Evolutionary conservation across 2,888 invertebrate genomes (phyloP), one percentile per base, ranked within the genome.

Genomic region (Orchestes rusci): DNA sequence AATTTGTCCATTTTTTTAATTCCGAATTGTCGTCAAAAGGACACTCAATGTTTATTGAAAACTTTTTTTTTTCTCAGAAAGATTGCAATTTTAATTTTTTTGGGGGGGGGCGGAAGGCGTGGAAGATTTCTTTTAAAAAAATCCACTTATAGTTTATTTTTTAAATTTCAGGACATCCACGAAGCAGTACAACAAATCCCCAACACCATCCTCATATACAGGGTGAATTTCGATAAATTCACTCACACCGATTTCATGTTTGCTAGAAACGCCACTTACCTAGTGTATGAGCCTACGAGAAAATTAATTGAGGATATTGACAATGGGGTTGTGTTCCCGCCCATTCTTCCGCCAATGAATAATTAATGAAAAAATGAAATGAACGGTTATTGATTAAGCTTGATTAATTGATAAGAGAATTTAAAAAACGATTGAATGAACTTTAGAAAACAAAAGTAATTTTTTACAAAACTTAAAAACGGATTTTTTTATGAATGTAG

Each of bases 231-330:
- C 20, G 4, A 30, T 3, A 38, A 16, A 29, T 55, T 51, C 41
- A 53, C 39, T 13, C 55, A 55, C 38, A 16, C 47, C 4, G 55
- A 55, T 38, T 53, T 50, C 37, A 41, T 55, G 18, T 33, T 50
- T 2, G 47, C 48, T 10, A 42, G 41, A 39, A 48, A 55, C 36
- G 46, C 76, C 1, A 71, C 72, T 0, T 66, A 65, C 47, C 62
- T 82, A 4, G 73, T 82, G 2, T 82, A 80, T 57, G 45, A 65
- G 34, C 56, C 56, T 1, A 47, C 47, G 2, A 37, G 38, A 30
- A 27, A 27, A 28, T 16, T 50, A 12, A 19, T 50, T 18, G 39
- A 35, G 20, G 30, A 40, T 19, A 39, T 31, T 31, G 50, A 50
- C 19, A 4, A 39, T 4, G 48, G 48, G 4, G 34, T 35, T 12